phyloP scores from a whole-genome alignment of 2,888 invertebrate genomes.

The Minunthozetes semirufus region DNA sequence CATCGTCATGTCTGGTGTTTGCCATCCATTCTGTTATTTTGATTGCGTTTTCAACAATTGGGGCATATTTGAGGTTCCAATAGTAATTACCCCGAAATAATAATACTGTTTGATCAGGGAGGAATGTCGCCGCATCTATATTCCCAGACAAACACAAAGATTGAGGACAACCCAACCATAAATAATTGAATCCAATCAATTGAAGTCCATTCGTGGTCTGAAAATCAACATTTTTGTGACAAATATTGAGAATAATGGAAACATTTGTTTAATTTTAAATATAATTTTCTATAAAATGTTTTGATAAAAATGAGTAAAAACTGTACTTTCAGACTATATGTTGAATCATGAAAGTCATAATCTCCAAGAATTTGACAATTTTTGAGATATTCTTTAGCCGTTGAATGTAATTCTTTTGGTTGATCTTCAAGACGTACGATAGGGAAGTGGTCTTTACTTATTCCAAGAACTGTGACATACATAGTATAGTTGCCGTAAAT shows the following conservation, averaged over 20 bases:
- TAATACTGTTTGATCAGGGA: neutral
- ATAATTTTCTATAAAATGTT: no score
- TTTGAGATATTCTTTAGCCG: neutral
- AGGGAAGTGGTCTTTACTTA: neutral
- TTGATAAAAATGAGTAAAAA: neutral
- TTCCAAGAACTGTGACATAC: neutral
- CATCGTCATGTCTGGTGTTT: neutral
- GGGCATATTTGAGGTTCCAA: neutral
- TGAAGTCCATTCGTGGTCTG: neutral
- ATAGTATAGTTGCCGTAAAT: neutral
- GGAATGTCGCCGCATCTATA: neutral
- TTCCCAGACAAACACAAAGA: neutral
- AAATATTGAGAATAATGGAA: neutral
- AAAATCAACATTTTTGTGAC: neutral
- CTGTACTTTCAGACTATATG: neutral
- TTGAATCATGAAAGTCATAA: neutral
- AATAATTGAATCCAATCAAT: conserved; percentile 1
- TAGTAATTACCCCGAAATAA: neutral
- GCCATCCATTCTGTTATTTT: neutral
- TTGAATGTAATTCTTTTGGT: neutral
- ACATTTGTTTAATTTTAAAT: no score
- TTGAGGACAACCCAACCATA: conserved; percentile 11
- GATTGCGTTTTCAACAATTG: neutral
- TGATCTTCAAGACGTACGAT: neutral
- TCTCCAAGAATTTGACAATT: neutral